Evolutionary conservation across 2,113 vertebrate genomes (phyloP), one percentile per base, ranked within the genome.

Genomic region (Albula glossodonta): DNA sequence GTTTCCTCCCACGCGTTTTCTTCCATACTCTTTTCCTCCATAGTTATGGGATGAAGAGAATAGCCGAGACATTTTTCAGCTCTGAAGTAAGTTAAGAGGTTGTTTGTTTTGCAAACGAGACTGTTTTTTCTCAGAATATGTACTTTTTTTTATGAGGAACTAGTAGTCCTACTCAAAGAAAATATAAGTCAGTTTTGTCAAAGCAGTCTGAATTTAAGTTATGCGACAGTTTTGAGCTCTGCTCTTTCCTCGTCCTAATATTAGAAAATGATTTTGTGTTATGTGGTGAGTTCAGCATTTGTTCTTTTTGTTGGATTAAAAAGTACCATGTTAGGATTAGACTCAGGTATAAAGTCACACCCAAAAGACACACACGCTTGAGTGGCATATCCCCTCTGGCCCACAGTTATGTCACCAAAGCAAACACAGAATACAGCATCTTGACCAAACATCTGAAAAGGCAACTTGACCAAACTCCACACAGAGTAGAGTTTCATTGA

Each of bases 1-100:
- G 79, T 85, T 90, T 91, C 87, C 84, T 91, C 90, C 90, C 87
- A 86, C 86, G 85, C 90, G 90, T 85, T 84, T 85, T 78, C 90
- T 51, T 86, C 83, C 77, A 90, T 83, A 91, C 86, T 92, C 88
- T 88, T 90, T 70, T 80, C 90, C 88, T 83, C 80, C 5, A 82
- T 86, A 74, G 86, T 11, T 83, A 86, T 89, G 85, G 81, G 80
- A 81, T 60, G 10, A 53, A 2, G 51, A 87, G 60, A 77, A 49
- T 7, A 22, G 53, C 66, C 12, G 19, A 70, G 63, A 70, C 63
- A 17, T 22, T n/a, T n/a, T 86, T 86, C 25, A 82, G 83, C 50
- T 2, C 84, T 80, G 63, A 2, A n/a, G n/a, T 74, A 31, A 2
- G n/a, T 74, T 74, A 9, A 74, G n/a, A 74, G n/a, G 8, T 31